Base-by-base conservation (phyloP, 2,113 vertebrate species). In the Gymnorhina tibicen region DNA sequence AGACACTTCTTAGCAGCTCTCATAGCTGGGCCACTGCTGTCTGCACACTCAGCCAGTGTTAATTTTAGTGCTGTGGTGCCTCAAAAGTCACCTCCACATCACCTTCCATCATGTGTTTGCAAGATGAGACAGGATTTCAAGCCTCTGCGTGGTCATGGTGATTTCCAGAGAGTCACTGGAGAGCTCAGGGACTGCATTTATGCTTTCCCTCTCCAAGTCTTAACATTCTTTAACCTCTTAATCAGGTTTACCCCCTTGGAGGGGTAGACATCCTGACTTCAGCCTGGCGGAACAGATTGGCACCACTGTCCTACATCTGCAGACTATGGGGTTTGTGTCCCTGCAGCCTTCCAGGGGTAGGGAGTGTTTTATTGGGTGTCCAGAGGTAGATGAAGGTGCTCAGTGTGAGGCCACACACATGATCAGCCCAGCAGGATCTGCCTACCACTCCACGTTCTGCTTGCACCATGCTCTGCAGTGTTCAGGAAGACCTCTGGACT, bases 371-470 rank as follows among this genome's bases (percentile, higher is more conserved):
- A 4, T 3, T 3, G 1, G 73, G 50, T 33, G 58, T 17, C 41
- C 87, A 77, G 64, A 42, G 16, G 27, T 14, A 52, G 64, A 26
- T 42, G 39, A 16, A 93, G 75, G 23, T 42, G 58, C 55, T 73
- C 32, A 26, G 44, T 23, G 49, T 49, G 56, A 52, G 33, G 47
- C 44, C 53, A 63, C 44, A 37, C 0, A 3, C 21, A 5, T 0
- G 1, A 49, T 62, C 64, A 91, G 37, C 44, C 41, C 53, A 35
- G 50, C 0, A 11, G 39, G 33, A 47, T 32, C 60, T 50, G 16
- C 35, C 67, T 56, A 9, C 46, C 0, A 0, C 33, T 77, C 60
- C 30, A 7, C 0, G 0, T 1, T 8, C 44, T 62, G 46, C 39
- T 35, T 35, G 28, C 64, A 89, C 16, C 52, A 35, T 0, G 0